Base-by-base conservation (phyloP, 2,888 invertebrate species). In the Dendrolimus houi region DNA sequence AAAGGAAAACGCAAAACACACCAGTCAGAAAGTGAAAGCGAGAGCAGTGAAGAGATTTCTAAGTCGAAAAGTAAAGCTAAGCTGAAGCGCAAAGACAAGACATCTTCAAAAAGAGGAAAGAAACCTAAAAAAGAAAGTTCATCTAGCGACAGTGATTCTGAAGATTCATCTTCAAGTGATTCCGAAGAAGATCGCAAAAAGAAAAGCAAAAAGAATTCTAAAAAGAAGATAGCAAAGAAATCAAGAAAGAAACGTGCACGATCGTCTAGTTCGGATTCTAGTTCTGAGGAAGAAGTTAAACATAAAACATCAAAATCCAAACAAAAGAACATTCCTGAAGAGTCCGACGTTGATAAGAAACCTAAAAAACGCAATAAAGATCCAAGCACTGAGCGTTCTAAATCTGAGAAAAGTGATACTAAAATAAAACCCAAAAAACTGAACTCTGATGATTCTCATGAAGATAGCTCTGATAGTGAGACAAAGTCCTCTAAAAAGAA, bases 41-140 rank as follows among this genome's bases (percentile, higher is more conserved):
- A 87, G 62, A 87, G 85, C 67, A 84, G 89, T 64, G 89, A 82
- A 62, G 88, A 86, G 66, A 77, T 78, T 13, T 66, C 81, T 0
- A 90, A 90, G 71, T 75, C 87, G 2, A 91, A 91, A 70, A 75
- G 73, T 53, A 91, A 91, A 69, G 58, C 81, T n/a, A 91, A 91
- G 66, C 65, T 76, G 9, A 91, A 90, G 68, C 86, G 87, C 53
- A 91, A 91, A 60, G 93, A 93, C 9, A 93, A 92, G 69, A 83
- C 91, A 8, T 91, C 90, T 57, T 92, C 92, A 6, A 93, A 93
- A 66, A 92, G 91, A 64, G 68, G 80, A n/a, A 91, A 91, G 72
- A 88, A 85, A 69, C 72, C 85, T 41, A 91, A 86, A 67, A 89
- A 90, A 62, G 88, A 89, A 60, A 87, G 81, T 58, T 88, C 88